Conservation (phyloP, 2,797 vertebrate genomes). For the Gymnodraco acuticeps region DNA sequence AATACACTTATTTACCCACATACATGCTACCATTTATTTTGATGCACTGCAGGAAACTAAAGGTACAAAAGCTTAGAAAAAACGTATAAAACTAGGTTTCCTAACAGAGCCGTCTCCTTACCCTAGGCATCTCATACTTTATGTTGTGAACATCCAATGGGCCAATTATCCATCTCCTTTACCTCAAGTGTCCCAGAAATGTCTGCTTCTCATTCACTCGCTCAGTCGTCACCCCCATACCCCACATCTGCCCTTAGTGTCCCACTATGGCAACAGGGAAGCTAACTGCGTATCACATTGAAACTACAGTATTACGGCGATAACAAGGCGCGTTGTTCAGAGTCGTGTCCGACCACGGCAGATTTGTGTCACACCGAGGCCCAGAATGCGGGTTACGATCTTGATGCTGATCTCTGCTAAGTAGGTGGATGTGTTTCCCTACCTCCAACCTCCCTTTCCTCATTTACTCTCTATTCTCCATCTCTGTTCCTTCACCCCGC, state of each 20-base stretch:
- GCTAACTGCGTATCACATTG: conserved; percentile 29
- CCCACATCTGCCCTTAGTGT: conserved; percentile 55
- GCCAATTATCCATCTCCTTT: conserved; percentile 74
- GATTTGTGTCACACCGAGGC: conserved; percentile 46
- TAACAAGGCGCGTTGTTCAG: conserved; percentile 33
- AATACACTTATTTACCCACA: neutral
- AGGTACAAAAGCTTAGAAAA: conserved; percentile 48
- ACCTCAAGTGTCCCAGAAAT: conserved; percentile 77
- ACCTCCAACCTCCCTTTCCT: conserved; percentile 8
- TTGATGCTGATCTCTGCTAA: conserved; percentile 67
- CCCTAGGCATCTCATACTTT: conserved; percentile 56
- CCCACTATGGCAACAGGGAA: conserved; percentile 32
- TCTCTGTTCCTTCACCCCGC: conserved; percentile 19
- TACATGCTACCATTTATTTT: conserved; percentile 12
- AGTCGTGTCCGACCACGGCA: conserved; percentile 27
- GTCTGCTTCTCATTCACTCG: conserved; percentile 49
- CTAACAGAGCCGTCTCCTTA: conserved; percentile 23
- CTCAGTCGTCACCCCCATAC: conserved; percentile 53
- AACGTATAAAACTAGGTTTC: conserved; percentile 58
- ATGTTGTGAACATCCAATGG: conserved; percentile 57
- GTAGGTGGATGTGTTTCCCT: conserved; percentile 45
- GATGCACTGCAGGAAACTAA: conserved; percentile 7
- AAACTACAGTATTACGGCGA: conserved; percentile 45
- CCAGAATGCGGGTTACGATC: conserved; percentile 66
- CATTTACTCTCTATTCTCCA: neutral